These are phyloP conservation scores for Lepidurus couesii DNA, from an alignment of 1,140 invertebrate genomes.

Conservation along the genomic window DNA sequence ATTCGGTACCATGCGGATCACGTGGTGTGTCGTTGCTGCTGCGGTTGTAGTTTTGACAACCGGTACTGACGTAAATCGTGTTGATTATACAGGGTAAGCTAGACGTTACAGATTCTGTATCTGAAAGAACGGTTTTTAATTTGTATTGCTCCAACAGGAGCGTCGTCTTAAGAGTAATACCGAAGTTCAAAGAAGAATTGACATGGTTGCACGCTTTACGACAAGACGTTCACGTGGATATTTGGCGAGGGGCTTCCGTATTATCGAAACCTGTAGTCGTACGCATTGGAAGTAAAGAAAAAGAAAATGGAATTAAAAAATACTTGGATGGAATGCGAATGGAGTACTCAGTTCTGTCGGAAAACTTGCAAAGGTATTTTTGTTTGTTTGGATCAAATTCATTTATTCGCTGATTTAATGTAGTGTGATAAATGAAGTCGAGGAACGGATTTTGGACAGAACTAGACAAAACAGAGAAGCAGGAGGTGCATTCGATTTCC, in stretches of 20 bases:
- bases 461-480: background rate
- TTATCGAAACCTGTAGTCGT: background rate
- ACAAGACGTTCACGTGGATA: background rate
- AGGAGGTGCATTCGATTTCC: slow-evolving; percentile 24
- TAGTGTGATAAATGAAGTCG: slow-evolving; percentile 5
- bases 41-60: background rate
- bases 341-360: background rate
- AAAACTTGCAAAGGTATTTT: background rate
- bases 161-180: background rate
- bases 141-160: background rate
- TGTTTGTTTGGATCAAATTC: background rate
- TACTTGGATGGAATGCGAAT: background rate
- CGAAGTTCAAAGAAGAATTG: background rate
- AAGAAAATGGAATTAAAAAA: background rate
- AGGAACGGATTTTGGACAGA: background rate
- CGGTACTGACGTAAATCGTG: background rate
- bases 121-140: background rate
- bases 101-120: background rate
- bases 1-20: background rate
- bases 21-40: background rate
- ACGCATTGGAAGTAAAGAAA: background rate
- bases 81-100: background rate
- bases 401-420: background rate
- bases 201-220: background rate
- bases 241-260: background rate